Conservation (phyloP, 2,113 vertebrate species). For the Globicephala melas region DNA sequence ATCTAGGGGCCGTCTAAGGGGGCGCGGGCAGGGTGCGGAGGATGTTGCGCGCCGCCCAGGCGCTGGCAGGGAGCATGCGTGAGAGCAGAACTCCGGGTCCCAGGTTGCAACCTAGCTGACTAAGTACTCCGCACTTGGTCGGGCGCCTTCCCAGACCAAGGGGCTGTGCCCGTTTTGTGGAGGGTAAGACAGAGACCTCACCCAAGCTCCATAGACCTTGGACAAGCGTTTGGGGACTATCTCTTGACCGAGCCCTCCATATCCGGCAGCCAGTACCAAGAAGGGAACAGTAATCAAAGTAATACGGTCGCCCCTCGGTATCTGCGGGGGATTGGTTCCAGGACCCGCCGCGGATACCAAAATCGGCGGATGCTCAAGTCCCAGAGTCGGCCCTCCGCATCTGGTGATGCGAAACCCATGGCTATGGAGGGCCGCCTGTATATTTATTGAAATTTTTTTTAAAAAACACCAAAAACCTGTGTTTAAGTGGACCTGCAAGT, state of each 20-base stretch:
- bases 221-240: background rate
- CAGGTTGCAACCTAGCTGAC: background rate
- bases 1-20: no score
- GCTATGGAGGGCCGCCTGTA: background rate
- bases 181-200: background rate
- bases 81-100: background rate
- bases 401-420: background rate
- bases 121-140: background rate
- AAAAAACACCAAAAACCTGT: no score
- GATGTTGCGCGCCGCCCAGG: no score
- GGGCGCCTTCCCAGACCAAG: no score
- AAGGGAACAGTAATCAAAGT: background rate
- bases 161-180: no score
- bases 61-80: background rate
- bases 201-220: background rate
- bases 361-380: background rate
- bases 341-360: background rate
- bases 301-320: background rate
- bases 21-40: accelerated
- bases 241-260: background rate
- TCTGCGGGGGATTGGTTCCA: background rate
- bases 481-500: background rate
- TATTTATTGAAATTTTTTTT: accelerated
- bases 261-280: background rate
- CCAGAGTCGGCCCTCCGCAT: background rate